Percentiles rank a stretch among this genome's conserved stretches.
Conservation (phyloP, 2,113 vertebrate genomes). For the Eonycteris spelaea region DNA sequence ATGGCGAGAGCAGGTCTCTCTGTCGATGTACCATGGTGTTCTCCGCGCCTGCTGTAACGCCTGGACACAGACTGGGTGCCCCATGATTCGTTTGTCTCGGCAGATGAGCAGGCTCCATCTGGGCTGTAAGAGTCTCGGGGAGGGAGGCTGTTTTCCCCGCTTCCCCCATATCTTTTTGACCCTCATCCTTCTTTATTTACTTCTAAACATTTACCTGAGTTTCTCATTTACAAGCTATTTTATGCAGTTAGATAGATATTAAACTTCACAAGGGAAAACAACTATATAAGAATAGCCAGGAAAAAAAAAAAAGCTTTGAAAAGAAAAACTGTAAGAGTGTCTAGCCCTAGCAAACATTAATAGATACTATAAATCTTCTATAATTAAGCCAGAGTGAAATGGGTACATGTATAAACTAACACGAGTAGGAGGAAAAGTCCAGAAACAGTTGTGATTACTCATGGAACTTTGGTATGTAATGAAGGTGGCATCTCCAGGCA, state of each 20-base stretch:
- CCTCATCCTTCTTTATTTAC: background rate
- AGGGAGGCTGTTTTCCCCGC: too few relatives aligned
- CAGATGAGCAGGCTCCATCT: fast-evolving
- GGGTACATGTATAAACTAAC: fast-evolving
- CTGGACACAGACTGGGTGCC: fast-evolving
- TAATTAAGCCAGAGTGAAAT: background rate
- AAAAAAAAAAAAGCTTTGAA: background rate
- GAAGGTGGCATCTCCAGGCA: background rate
- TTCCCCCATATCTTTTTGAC: background rate
- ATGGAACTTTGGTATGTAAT: background rate
- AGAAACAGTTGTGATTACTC: too few relatives aligned
- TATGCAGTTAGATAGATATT: background rate
- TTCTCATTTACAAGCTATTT: background rate
- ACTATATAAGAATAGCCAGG: background rate
- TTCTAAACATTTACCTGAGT: background rate
- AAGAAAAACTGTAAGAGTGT: background rate
- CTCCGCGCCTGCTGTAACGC: fast-evolving
- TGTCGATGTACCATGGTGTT: fast-evolving
- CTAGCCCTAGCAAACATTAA: background rate
- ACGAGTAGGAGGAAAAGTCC: background rate
- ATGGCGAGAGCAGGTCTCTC: fast-evolving
- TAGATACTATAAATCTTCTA: background rate
- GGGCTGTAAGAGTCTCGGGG: fast-evolving
- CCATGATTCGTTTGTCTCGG: fast-evolving
- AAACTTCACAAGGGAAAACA: background rate